Conservation (phyloP, 2,113 vertebrate species). For the Myotis yumanensis region DNA sequence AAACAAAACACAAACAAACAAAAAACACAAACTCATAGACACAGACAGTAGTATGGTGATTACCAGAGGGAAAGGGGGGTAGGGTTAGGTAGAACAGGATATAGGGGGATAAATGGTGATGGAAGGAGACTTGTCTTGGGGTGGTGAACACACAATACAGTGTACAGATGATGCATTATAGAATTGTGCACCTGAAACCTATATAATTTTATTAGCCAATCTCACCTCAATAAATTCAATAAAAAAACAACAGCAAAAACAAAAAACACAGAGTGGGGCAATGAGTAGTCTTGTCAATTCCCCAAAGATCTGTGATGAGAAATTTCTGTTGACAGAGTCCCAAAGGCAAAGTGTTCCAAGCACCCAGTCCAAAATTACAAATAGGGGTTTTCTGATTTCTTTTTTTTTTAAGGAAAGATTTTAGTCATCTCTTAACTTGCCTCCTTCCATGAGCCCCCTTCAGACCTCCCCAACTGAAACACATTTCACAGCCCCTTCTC, state of each 20-base stretch:
- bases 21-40: neutral
- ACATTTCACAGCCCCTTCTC: neutral
- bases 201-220: neutral
- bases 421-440: neutral
- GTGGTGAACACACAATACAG: neutral
- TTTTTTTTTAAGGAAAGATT: neutral
- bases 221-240: neutral
- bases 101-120: neutral
- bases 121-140: neutral
- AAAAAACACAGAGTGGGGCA: neutral
- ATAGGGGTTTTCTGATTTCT: neutral
- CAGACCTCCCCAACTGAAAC: neutral
- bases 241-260: neutral
- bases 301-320: neutral
- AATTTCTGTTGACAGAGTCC: neutral
- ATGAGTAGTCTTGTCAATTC: neutral
- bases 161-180: neutral
- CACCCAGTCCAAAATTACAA: neutral
- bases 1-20: neutral
- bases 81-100: neutral
- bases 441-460: neutral
- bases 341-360: neutral
- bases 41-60: neutral
- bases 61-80: neutral
- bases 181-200: neutral